Conservation (phyloP, 2,888 invertebrate genomes). For the Psylliodes chrysocephalus region DNA sequence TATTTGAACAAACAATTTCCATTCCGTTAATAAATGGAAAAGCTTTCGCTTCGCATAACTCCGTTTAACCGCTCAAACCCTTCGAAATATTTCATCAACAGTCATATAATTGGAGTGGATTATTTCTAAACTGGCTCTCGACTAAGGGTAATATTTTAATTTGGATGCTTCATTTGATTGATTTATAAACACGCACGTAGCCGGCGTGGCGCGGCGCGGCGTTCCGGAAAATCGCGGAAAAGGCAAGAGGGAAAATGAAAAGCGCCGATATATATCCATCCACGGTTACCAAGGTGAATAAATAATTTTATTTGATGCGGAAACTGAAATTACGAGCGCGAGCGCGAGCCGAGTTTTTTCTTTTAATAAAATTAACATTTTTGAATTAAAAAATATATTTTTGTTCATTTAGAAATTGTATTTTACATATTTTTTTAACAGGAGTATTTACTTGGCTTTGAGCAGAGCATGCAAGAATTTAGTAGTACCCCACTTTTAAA, state of each 20-base stretch:
- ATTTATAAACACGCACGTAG: constrained; percentile 48
- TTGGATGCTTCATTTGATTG: constrained; percentile 49
- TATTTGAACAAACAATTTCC: constrained; percentile 1
- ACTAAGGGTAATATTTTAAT: constrained; percentile 48
- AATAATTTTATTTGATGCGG: constrained; percentile 20
- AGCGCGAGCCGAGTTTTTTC: neutral
- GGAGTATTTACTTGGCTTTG: no score
- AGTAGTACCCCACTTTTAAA: no score
- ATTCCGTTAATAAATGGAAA: constrained; percentile 28
- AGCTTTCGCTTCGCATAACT: constrained; percentile 29
- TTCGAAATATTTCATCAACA: constrained; percentile 46
- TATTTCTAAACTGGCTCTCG: constrained; percentile 48
- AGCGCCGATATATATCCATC: constrained; percentile 14
- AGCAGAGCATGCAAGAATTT: no score
- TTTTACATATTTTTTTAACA: no score
- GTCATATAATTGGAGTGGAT: constrained; percentile 49
- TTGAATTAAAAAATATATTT: no score
- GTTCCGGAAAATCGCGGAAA: constrained; percentile 21
- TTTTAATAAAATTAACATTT: no score
- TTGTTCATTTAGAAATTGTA: no score
- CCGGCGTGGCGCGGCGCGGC: constrained; percentile 21
- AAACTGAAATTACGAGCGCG: constrained; percentile 3
- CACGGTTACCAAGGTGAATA: constrained; percentile 24
- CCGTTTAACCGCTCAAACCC: constrained; percentile 37
- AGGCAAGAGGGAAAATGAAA: constrained; percentile 25